A percentile compares a stretch with the other conserved stretches of the same genome.
These are phyloP conservation scores for Callionymus lyra DNA, from an alignment of 2,113 vertebrate species.

Conservation along the genomic window DNA sequence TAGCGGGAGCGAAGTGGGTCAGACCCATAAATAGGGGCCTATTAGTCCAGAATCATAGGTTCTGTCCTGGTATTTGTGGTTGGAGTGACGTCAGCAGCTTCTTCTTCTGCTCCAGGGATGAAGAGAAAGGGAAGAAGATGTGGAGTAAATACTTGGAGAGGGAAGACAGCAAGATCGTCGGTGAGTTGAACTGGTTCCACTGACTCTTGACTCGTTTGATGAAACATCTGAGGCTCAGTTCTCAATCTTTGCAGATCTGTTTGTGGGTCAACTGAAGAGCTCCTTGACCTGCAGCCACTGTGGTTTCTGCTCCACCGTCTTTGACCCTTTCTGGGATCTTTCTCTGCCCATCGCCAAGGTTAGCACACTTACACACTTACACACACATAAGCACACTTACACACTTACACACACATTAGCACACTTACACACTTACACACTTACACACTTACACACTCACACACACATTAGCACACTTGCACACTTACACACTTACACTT, in stretches of 20 bases:
- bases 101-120: slow-evolving; percentile 66
- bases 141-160: slow-evolving; percentile 91
- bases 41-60: neutral
- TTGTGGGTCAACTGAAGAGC: slow-evolving; percentile 95
- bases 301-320: slow-evolving; percentile 93
- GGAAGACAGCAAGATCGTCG: slow-evolving; percentile 90
- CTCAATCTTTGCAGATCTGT: slow-evolving; percentile 72
- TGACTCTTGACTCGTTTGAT: neutral
- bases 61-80: neutral
- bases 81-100: neutral
- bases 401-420: no score
- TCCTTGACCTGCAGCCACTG: slow-evolving; percentile 92
- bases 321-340: slow-evolving; percentile 98
- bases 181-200: slow-evolving; percentile 66
- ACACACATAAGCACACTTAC: no score
- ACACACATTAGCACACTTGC: no score
- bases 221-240: neutral
- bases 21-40: slow-evolving; percentile 7
- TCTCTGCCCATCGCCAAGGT: slow-evolving; percentile 96
- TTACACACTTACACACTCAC: no score
- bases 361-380: slow-evolving; percentile 15
- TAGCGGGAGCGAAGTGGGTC: slow-evolving; percentile 16
- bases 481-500: no score
- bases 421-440: no score
- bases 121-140: slow-evolving; percentile 93